Evolutionary conservation across 2,113 vertebrate genomes (phyloP).

Genomic region (Grallaria varia): DNA sequence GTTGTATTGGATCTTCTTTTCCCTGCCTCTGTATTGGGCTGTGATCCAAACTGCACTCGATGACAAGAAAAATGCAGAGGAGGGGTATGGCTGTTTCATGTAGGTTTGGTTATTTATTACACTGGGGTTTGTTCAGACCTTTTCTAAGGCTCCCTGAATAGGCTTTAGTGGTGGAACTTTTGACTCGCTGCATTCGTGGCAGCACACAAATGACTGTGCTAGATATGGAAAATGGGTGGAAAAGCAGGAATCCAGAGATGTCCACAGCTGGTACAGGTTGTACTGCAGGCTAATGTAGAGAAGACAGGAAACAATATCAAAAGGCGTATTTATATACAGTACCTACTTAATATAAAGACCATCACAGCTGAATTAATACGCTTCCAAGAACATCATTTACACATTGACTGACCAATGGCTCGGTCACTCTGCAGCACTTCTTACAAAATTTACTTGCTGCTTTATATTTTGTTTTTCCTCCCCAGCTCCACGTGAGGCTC

Average conservation of each 20-base stretch:
- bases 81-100: not conserved
- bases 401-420: accelerated
- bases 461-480: not conserved
- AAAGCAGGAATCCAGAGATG: not conserved
- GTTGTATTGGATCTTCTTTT: conserved; percentile 7
- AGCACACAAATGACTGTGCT: not conserved
- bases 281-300: not conserved
- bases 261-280: not conserved
- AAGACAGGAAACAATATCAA: not conserved
- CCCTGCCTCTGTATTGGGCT: not conserved
- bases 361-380: not conserved
- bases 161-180: not conserved
- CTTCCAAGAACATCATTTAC: not conserved
- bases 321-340: not conserved
- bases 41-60: conserved; percentile 14
- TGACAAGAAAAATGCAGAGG: not conserved
- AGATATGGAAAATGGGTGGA: not conserved
- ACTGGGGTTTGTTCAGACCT: not conserved
- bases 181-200: not conserved
- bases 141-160: not conserved
- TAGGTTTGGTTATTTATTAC: not conserved
- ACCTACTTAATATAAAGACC: not conserved
- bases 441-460: not conserved
- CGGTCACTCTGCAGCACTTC: not conserved
- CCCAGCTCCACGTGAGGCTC: not conserved